These are phyloP conservation scores for Eolophus roseicapilla DNA, from an alignment of 2,113 vertebrate species.

Conservation along the genomic window DNA sequence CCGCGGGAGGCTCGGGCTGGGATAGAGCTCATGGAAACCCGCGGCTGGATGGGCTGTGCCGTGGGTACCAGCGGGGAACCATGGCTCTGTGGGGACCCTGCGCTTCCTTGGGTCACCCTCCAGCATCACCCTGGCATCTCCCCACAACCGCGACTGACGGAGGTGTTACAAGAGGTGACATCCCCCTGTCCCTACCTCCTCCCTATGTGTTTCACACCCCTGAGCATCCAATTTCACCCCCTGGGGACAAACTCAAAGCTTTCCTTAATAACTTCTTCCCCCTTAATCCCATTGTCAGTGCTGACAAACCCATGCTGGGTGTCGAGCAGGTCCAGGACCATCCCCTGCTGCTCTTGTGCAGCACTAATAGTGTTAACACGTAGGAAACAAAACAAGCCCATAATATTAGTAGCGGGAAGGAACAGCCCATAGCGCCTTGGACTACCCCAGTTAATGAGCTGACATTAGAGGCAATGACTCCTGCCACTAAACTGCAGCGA, in stretches of 20 bases:
- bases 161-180: neutral
- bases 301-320: neutral
- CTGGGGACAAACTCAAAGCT: neutral
- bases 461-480: neutral
- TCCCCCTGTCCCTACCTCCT: neutral
- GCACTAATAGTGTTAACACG: neutral
- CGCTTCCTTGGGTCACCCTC: neutral
- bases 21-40: neutral
- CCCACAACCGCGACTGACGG: neutral
- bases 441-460: neutral
- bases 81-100: rapidly evolving
- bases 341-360: neutral
- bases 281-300: rapidly evolving
- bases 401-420: neutral
- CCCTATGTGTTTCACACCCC: neutral
- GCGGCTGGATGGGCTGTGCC: neutral
- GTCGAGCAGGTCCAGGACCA: neutral
- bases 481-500: constrained; percentile 7
- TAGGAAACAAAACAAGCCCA: neutral
- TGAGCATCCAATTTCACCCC: neutral
- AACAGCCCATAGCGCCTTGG: neutral
- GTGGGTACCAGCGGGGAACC: rapidly evolving
- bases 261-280: rapidly evolving
- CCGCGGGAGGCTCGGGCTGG: neutral
- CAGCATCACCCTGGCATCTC: neutral